Percentiles rank a stretch among this genome's conserved stretches.
Conservation (phyloP, 1,140 invertebrate genomes). For the Choristoneura fumiferana region DNA sequence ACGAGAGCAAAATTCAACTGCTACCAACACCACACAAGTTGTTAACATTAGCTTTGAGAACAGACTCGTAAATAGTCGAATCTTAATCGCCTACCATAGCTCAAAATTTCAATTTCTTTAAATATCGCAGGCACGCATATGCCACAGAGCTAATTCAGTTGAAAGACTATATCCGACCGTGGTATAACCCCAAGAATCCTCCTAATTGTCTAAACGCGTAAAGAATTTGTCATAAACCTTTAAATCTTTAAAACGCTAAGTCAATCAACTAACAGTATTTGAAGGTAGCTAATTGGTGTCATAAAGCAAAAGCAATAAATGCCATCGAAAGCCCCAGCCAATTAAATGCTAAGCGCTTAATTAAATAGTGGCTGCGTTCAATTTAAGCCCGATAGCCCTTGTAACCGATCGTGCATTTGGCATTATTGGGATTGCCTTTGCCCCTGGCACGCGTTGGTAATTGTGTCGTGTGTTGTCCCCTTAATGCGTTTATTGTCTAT, state of each 20-base stretch:
- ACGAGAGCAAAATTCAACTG: no score
- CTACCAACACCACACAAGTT: no score
- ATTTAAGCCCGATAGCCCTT: neutral
- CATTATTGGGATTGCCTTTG: constrained; percentile 50
- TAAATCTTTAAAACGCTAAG: neutral
- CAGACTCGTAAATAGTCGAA: no score
- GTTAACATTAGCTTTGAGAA: no score
- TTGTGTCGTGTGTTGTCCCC: constrained; percentile 40
- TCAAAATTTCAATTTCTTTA: no score
- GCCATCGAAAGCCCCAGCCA: neutral
- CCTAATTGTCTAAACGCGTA: neutral
- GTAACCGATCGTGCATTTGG: constrained; percentile 37
- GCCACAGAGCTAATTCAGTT: no score
- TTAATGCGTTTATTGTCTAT: constrained; percentile 51
- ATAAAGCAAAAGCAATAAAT: constrained; percentile 13
- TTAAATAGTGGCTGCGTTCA: constrained; percentile 1
- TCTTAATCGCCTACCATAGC: no score
- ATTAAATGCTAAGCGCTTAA: neutral
- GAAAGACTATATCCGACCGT: no score
- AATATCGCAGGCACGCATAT: no score
- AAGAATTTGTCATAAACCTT: neutral
- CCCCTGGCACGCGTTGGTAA: constrained; percentile 43
- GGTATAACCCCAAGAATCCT: no score
- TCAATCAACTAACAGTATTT: neutral
- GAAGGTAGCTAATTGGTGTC: constrained; percentile 14